These are phyloP conservation scores for Encarsia formosa DNA, from an alignment of 2,888 invertebrate genomes.

Conservation along the genomic window DNA sequence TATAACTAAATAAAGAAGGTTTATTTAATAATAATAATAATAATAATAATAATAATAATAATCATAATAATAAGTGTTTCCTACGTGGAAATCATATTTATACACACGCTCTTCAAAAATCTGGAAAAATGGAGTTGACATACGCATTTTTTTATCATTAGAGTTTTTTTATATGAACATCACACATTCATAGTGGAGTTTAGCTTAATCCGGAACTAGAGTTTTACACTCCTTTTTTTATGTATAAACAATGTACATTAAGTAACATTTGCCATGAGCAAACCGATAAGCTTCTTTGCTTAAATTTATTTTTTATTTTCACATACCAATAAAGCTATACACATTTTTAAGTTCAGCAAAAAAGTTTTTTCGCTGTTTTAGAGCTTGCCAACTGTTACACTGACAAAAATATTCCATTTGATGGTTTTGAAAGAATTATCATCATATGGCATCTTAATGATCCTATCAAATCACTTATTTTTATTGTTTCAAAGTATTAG, in stretches of 20 bases:
- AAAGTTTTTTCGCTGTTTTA: constrained; percentile 33
- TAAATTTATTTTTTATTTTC: constrained; percentile 1
- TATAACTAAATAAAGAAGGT: constrained; percentile 5
- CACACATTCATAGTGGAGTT: constrained; percentile 28
- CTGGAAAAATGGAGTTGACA: constrained; percentile 14
- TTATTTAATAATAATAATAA: background rate
- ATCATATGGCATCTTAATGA: too few species aligned
- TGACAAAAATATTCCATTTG: constrained; percentile 25
- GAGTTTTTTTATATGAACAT: constrained; percentile 18
- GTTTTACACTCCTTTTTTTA: constrained; percentile 16
- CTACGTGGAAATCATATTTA: constrained; percentile 4
- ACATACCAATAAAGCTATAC: constrained; percentile 36
- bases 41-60: too few species aligned
- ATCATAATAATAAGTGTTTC: too few species aligned
- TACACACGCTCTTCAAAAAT: constrained; percentile 6
- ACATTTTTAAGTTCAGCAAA: constrained; percentile 38
- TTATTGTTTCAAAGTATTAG: too few species aligned
- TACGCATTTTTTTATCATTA: constrained; percentile 9
- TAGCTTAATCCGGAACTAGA: constrained; percentile 24
- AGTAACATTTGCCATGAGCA: constrained; percentile 27
- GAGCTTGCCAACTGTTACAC: constrained; percentile 8
- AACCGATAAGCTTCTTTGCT: constrained; percentile 8
- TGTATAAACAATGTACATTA: constrained; percentile 30
- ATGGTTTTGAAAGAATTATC: background rate
- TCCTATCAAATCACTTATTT: too few species aligned